Evolutionary conservation across 2,797 vertebrate genomes (phyloP).

Genomic region (Sparus aurata): DNA sequence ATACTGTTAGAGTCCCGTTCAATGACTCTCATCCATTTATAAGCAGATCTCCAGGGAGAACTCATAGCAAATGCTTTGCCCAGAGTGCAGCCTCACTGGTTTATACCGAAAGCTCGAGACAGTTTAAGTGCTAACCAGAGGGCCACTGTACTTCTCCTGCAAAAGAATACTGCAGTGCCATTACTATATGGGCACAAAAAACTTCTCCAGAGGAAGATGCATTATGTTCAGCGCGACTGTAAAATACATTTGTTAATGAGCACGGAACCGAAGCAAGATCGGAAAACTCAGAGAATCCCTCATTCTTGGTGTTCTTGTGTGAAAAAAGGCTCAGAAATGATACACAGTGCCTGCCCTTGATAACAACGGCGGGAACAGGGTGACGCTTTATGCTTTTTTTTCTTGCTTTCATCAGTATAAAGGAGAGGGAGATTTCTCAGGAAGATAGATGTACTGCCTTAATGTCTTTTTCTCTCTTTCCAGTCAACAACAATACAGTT

Average conservation of each 20-base stretch:
- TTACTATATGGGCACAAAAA: slow-evolving; percentile 55
- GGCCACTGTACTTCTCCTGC: slow-evolving; percentile 20
- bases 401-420: slow-evolving; percentile 44
- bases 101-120: slow-evolving; percentile 50
- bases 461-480: slow-evolving; percentile 44
- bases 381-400: slow-evolving; percentile 28
- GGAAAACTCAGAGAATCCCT: slow-evolving; percentile 36
- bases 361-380: slow-evolving; percentile 43
- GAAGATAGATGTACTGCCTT: slow-evolving; percentile 54
- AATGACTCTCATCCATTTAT: slow-evolving; percentile 59
- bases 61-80: slow-evolving; percentile 33
- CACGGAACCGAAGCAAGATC: slow-evolving; percentile 24
- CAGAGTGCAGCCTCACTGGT: slow-evolving; percentile 36
- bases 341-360: slow-evolving; percentile 32
- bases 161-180: slow-evolving; percentile 26
- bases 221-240: slow-evolving; percentile 29
- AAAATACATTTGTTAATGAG: slow-evolving; percentile 45
- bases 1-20: slow-evolving; percentile 58
- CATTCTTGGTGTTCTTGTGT: slow-evolving; percentile 32
- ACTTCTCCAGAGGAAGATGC: slow-evolving; percentile 36
- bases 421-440: slow-evolving; percentile 51
- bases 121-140: slow-evolving; percentile 58
- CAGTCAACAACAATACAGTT: slow-evolving; percentile 54
- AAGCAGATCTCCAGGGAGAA: slow-evolving; percentile 58
- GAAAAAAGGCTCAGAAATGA: slow-evolving; percentile 35